Evolutionary conservation across 2,797 vertebrate species (phyloP), one percentile per base, ranked within the genome.

Genomic region (Manis pentadactyla): DNA sequence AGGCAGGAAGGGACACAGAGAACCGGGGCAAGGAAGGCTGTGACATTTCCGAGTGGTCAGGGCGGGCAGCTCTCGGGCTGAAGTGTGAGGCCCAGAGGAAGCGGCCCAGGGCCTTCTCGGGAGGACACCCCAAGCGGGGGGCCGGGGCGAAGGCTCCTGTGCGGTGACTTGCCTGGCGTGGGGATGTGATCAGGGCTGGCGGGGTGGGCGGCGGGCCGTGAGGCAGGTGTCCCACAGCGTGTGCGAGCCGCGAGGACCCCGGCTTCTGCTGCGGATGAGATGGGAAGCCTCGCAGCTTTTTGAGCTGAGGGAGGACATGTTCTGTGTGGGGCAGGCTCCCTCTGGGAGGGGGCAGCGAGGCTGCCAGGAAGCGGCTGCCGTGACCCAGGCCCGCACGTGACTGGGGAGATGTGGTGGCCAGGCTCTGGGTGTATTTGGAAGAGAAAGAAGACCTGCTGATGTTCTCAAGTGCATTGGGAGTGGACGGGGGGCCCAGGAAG

Each of bases 401-500:
- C 4, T 1, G 1, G 4, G 3, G 7, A 57, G 55, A 49, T 12
- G 74, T 3, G 29, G 12, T 18, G 0, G 37, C 37, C 37, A 29
- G 49, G 5, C 73, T 82, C 39, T 37, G 13, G 9, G 14, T 1
- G 0, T 61, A 10, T 12, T 66, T 49, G 17, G 71, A 89, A 83
- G 37, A 51, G 7, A 77, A 27, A 34, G 18, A 15, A 19, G 10
- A 27, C n/a, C 29, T 31, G 27, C n/a, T 34, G 46, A 39, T 63
- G 59, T 18, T 1, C 29, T 25, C 19, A 4, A 1, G 49, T 13
- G 15, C 0, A 0, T 0, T 7, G 42, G 29, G 42, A 42, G 51
- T 25, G 8, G 7, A 49, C 14, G 31, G 34, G 39, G 29, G 11
- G 15, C 69, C 31, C 15, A 5, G 27, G 18, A 17, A 7, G 21